A percentile compares a stretch with the other conserved stretches of the same genome.
phyloP scores from a whole-genome alignment of 2,113 vertebrate species.

The Microtus montanus region DNA sequence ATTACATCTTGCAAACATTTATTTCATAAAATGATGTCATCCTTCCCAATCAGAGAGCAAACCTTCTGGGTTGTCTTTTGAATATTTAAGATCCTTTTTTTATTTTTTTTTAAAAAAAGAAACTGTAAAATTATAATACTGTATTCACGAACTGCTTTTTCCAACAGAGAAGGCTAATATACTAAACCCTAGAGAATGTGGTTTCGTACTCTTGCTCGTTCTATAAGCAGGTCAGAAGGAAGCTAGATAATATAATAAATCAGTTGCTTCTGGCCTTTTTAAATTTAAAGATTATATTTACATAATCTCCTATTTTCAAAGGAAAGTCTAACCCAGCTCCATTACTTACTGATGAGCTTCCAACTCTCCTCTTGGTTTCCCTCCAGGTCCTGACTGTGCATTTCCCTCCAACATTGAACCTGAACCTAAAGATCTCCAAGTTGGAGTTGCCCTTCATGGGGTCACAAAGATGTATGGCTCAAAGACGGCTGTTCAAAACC shows the following conservation, averaged over 20 bases:
- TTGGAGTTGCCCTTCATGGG: conserved; percentile 92
- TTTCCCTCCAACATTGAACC: conserved; percentile 86
- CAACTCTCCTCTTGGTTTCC: conserved; percentile 36
- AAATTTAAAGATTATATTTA: not conserved
- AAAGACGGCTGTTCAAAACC: conserved; percentile 91
- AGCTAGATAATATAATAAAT: not conserved
- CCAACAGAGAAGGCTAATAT: not conserved
- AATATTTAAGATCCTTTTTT: conserved; percentile 19
- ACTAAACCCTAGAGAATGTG: not conserved
- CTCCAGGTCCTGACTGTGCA: conserved; percentile 67
- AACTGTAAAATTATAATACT: not conserved
- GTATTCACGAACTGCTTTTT: not conserved
- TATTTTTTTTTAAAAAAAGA: not conserved
- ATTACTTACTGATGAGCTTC: conserved; percentile 15
- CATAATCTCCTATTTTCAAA: conserved; percentile 34
- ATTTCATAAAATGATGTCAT: not conserved
- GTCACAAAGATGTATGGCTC: conserved; percentile 94
- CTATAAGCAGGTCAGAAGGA: conserved; percentile 1
- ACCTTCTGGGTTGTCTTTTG: not conserved
- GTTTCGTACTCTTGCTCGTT: not conserved
- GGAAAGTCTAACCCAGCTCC: not conserved
- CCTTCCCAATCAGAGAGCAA: not conserved
- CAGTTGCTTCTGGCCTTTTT: conserved; percentile 13
- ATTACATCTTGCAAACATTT: not conserved
- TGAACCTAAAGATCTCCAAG: conserved; percentile 88